Evolutionary conservation across 2,888 invertebrate species (phyloP).

Genomic region (Norana najaformis): DNA sequence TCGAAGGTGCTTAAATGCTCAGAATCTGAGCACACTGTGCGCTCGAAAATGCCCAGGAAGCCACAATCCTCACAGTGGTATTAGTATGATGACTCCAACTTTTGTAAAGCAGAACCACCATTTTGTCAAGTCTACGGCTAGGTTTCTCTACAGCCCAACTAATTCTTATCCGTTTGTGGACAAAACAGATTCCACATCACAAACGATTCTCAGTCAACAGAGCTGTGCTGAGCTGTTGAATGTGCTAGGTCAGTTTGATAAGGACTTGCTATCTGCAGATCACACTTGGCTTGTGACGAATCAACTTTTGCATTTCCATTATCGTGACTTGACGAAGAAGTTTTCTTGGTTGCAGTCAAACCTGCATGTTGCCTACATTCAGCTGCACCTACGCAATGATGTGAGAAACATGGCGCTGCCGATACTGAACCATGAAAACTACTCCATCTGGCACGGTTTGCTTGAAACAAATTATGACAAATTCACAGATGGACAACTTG

Average conservation of each 20-base stretch:
- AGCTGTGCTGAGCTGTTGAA: slow-evolving; percentile 17
- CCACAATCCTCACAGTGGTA: not conserved
- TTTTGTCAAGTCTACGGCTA: not conserved
- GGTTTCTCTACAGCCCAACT: slow-evolving; percentile 3
- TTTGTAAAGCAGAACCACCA: not conserved
- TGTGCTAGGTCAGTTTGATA: not conserved
- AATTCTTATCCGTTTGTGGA: not conserved
- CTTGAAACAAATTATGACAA: not conserved
- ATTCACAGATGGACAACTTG: slow-evolving; percentile 24
- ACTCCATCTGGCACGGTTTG: not conserved
- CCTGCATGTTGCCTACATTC: slow-evolving; percentile 38
- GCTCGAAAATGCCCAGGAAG: not conserved
- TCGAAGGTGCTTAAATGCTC: not conserved
- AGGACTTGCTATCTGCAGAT: slow-evolving; percentile 14
- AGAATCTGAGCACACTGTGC: not conserved
- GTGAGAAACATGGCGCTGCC: slow-evolving; percentile 25
- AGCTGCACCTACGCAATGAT: slow-evolving; percentile 30
- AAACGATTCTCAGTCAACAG: not conserved
- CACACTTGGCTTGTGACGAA: not conserved
- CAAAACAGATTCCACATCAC: not conserved
- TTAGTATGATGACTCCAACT: not conserved
- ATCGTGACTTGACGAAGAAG: not conserved
- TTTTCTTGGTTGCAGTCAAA: slow-evolving; percentile 33
- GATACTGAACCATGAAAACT: slow-evolving; percentile 34
- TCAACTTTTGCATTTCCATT: slow-evolving; percentile 23